phyloP scores from a whole-genome alignment of 1,140 invertebrate species.

The Chrysopa pallens region DNA sequence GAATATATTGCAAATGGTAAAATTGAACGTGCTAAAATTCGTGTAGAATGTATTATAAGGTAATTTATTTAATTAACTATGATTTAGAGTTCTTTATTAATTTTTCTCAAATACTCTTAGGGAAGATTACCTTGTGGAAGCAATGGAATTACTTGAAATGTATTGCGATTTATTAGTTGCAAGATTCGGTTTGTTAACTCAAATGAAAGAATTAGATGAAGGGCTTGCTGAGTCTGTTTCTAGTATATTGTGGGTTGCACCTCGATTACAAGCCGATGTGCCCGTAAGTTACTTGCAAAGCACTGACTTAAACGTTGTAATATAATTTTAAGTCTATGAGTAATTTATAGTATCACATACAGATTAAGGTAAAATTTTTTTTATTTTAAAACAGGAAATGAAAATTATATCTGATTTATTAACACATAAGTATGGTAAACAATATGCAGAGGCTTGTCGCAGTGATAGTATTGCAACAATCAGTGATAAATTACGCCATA shows the following conservation, averaged over 20 bases:
- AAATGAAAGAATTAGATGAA: conserved; percentile 94
- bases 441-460: conserved; percentile 72
- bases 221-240: conserved; percentile 92
- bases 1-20: conserved; percentile 86
- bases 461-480: conserved; percentile 63
- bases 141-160: conserved; percentile 98
- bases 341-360: background rate
- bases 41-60: conserved; percentile 94
- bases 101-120: conserved; percentile 22
- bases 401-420: conserved; percentile 85
- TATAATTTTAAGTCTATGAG: background rate
- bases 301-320: background rate
- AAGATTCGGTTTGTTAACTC: conserved; percentile 89
- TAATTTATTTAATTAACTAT: conserved; percentile 11
- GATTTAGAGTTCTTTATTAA: background rate
- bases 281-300: conserved; percentile 22
- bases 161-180: conserved; percentile 96
- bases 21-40: conserved; percentile 82
- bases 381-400: conserved; percentile 39
- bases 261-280: conserved; percentile 67
- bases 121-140: conserved; percentile 98
- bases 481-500: conserved; percentile 90
- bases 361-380: conserved; percentile 4
- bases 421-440: conserved; percentile 83
- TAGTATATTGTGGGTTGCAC: conserved; percentile 91